phyloP scores from a whole-genome alignment of 2,113 vertebrate genomes.

The Fregetta grallaria region DNA sequence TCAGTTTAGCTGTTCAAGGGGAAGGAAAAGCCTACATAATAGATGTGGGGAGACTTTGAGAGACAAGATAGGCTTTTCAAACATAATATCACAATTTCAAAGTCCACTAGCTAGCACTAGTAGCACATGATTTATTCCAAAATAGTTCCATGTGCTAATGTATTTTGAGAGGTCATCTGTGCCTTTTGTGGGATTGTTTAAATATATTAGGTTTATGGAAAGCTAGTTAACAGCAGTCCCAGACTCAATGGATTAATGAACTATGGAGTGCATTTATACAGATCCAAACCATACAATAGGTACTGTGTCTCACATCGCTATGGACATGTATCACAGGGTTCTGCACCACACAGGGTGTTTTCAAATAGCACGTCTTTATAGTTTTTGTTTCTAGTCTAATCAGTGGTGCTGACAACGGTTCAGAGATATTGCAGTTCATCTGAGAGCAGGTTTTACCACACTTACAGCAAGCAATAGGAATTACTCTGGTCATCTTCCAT shows the following conservation, averaged over 20 bases:
- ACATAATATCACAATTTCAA: not conserved
- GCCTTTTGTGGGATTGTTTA: not conserved
- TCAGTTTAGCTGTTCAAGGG: not conserved
- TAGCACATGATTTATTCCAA: not conserved
- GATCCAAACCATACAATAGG: not conserved
- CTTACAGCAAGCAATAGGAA: not conserved
- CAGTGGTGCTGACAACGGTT: not conserved
- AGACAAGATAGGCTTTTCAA: not conserved
- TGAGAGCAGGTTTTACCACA: not conserved
- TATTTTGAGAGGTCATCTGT: not conserved
- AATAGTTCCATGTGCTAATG: not conserved
- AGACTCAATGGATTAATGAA: not conserved
- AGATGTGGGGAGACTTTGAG: not conserved
- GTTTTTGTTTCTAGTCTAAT: not conserved
- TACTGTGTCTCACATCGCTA: not conserved
- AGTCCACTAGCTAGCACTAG: not conserved
- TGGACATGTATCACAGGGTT: not conserved
- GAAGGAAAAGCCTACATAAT: not conserved
- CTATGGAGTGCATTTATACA: not conserved
- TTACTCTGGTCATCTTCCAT: not conserved
- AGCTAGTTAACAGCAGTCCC: not conserved
- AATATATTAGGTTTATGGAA: not conserved
- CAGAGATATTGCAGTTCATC: not conserved
- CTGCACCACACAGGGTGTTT: not conserved
- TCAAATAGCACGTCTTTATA: not conserved